Conservation (phyloP, 1,140 invertebrate genomes). For the Polypedilum pembai region DNA sequence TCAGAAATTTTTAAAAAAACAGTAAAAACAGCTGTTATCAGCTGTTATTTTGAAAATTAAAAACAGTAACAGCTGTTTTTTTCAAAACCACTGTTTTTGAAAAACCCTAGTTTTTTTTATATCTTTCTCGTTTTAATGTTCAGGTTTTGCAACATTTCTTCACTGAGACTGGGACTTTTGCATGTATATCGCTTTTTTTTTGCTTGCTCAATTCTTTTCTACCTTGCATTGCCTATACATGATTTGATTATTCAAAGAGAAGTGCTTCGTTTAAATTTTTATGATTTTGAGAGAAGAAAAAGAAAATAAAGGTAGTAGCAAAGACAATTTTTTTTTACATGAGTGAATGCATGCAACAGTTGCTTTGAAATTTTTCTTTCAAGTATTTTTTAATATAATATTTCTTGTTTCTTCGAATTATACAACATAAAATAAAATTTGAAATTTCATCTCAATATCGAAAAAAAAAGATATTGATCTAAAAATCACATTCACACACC, state of each 20-base stretch:
- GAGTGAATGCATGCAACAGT: not conserved
- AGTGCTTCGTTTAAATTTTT: constrained; percentile 7
- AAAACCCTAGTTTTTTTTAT: too few species aligned
- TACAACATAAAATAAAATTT: too few species aligned
- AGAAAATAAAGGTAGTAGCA: not conserved
- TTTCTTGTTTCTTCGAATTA: too few species aligned
- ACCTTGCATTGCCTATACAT: not conserved
- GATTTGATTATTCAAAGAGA: constrained; percentile 19
- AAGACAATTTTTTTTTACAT: not conserved
- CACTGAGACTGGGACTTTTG: not conserved
- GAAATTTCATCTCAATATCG: too few species aligned
- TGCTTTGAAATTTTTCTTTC: not conserved
- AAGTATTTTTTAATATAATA: too few species aligned
- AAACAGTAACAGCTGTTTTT: too few species aligned
- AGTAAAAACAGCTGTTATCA: too few species aligned
- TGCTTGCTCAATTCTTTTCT: not conserved
- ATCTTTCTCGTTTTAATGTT: constrained; percentile 9
- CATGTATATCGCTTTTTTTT: not conserved
- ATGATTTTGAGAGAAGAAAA: not conserved
- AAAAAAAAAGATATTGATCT: too few species aligned
- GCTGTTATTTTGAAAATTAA: too few species aligned
- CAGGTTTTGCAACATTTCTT: constrained; percentile 10
- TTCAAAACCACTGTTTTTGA: too few species aligned
- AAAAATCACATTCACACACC: too few species aligned
- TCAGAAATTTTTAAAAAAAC: too few species aligned